Conservation (phyloP, 2,113 vertebrate genomes). For the Silurus glanis region DNA sequence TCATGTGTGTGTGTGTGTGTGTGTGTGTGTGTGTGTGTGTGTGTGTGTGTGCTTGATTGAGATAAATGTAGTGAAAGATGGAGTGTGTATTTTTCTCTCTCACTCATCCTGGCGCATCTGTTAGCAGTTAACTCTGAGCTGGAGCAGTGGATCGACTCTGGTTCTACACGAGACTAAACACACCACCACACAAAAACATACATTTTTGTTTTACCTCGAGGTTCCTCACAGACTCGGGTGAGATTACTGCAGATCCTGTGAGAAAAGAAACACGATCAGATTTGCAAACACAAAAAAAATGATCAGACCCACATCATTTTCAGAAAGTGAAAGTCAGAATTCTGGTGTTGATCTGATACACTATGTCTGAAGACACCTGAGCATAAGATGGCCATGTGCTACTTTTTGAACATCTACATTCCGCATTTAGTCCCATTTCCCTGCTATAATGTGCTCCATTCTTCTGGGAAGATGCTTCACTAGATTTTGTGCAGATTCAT, state of each 20-base stretch:
- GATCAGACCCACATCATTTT: neutral
- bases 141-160: conserved; percentile 5
- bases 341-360: neutral
- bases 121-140: conserved; percentile 38
- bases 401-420: too few relatives aligned
- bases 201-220: neutral
- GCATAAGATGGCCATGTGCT: too few relatives aligned
- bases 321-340: neutral
- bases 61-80: neutral
- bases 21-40: neutral
- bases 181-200: conserved; percentile 46
- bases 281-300: neutral
- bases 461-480: too few relatives aligned
- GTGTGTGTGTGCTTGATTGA: neutral
- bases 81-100: conserved; percentile 12
- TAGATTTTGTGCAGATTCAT: too few relatives aligned
- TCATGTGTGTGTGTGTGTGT: neutral
- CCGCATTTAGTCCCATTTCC: too few relatives aligned
- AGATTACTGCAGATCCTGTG: neutral
- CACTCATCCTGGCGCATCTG: conserved; percentile 19
- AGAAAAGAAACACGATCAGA: neutral
- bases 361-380: too few relatives aligned
- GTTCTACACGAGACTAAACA: conserved; percentile 44
- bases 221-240: neutral
- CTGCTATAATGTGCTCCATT: too few relatives aligned